phyloP scores from a whole-genome alignment of 2,888 invertebrate species.

The Apotomis turbidana region DNA sequence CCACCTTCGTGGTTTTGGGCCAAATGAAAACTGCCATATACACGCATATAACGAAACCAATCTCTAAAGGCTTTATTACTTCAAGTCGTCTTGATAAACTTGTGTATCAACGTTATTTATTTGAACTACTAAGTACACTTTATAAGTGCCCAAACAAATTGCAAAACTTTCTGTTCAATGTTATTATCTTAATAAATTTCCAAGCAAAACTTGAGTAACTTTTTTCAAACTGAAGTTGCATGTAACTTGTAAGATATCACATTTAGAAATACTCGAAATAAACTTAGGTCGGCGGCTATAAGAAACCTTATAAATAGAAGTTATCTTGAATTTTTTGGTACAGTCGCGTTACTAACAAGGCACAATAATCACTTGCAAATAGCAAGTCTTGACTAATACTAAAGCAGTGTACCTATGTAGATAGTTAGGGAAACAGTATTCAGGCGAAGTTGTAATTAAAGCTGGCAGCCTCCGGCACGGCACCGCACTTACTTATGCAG shows the following conservation, averaged over 20 bases:
- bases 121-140: not conserved
- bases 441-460: conserved; percentile 34
- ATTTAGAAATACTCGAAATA: conserved; percentile 10
- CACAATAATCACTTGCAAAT: not conserved
- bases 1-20: too few relatives aligned
- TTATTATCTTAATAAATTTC: not conserved
- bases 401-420: conserved; percentile 11
- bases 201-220: not conserved
- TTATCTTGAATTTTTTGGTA: not conserved
- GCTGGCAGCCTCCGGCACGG: conserved; percentile 7
- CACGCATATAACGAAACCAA: not conserved
- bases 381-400: not conserved
- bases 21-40: too few relatives aligned
- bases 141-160: not conserved
- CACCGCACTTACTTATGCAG: conserved; percentile 1
- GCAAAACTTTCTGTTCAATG: not conserved
- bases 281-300: conserved; percentile 4
- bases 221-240: not conserved
- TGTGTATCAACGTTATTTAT: not conserved
- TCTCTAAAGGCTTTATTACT: not conserved
- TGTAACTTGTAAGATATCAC: not conserved
- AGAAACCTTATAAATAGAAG: conserved; percentile 17
- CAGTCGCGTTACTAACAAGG: not conserved
- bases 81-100: not conserved
- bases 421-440: conserved; percentile 24